Evolutionary conservation across 2,113 vertebrate genomes (phyloP), one percentile per base, ranked within the genome.

Genomic region (Tenrec ecaudatus): DNA sequence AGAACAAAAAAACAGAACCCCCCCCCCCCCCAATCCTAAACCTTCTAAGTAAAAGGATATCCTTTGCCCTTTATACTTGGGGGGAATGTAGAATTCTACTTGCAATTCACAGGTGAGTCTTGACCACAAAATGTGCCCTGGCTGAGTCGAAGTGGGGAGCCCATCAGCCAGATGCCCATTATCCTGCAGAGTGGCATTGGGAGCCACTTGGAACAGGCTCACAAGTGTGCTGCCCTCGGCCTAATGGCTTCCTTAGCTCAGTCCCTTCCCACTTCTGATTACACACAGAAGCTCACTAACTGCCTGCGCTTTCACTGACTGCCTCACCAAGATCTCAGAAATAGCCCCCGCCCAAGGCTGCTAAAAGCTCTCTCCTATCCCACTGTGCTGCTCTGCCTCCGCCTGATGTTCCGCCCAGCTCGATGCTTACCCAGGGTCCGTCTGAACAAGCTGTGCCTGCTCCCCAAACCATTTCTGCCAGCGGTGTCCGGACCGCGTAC

Each of bases 31-130:
- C 86, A 81, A 6, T 25, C 40, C 40, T 15, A 92, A 79, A 69
- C 19, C 38, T 95, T 84, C 66, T 82, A 89, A 94, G 75, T 9
- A 60, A 82, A 88, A 58, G 27, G n/a, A 86, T 60, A 15, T 86
- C 90, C 58, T 43, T 43, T 88, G 25, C 33, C 62, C 25, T 78
- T 93, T 88, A 89, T 23, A 90, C 58, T 7, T 2, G 43, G 23
- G 29, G 43, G 83, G 31, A 57, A 0, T 27, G 36, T 20, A 53
- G 47, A 53, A 53, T 73, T 83, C 82, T 77, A 89, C 53, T 47
- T 86, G 76, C 3, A 84, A 87, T 53, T 76, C 27, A 40, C 47
- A 53, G 47, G 5, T 53, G 47, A 53, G 9, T 14, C 47, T 40
- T 40, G 47, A 53, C 6, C 47, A 53, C 15, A 78, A 89, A 27